phyloP scores from a whole-genome alignment of 2,113 vertebrate species.

The Plecotus auritus region DNA sequence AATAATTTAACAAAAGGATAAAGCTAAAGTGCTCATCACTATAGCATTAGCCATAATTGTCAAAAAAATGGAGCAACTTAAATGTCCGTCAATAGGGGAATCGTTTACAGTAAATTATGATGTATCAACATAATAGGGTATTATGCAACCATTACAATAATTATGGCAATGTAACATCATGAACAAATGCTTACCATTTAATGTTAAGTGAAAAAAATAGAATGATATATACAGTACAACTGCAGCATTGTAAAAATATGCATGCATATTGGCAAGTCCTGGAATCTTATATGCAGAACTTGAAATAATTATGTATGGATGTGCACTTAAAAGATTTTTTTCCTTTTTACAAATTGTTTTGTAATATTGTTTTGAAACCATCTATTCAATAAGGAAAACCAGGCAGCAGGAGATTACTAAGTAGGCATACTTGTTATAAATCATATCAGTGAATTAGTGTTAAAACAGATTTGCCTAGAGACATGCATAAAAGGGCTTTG shows the following conservation, averaged over 20 bases:
- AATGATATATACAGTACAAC: background rate
- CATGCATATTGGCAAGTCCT: background rate
- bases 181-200: slow-evolving; percentile 63
- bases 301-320: background rate
- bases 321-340: slow-evolving; percentile 27
- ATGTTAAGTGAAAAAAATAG: slow-evolving; percentile 40
- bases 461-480: slow-evolving; percentile 24
- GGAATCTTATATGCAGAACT: slow-evolving; percentile 26
- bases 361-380: slow-evolving; percentile 55
- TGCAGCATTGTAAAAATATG: slow-evolving; percentile 36
- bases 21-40: slow-evolving; percentile 32
- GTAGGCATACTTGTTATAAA: background rate
- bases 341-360: slow-evolving; percentile 38
- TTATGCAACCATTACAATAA: slow-evolving; percentile 48
- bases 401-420: background rate
- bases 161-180: slow-evolving; percentile 50
- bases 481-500: background rate
- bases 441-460: background rate
- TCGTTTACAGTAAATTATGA: slow-evolving; percentile 59
- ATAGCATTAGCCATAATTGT: slow-evolving; percentile 45
- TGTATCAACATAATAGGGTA: slow-evolving; percentile 28
- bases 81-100: slow-evolving; percentile 61
- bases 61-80: slow-evolving; percentile 26
- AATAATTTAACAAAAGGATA: slow-evolving; percentile 44
- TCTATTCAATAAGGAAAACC: slow-evolving; percentile 45